phyloP scores from a whole-genome alignment of 2,113 vertebrate species.

The Choloepus hoffmanni region DNA sequence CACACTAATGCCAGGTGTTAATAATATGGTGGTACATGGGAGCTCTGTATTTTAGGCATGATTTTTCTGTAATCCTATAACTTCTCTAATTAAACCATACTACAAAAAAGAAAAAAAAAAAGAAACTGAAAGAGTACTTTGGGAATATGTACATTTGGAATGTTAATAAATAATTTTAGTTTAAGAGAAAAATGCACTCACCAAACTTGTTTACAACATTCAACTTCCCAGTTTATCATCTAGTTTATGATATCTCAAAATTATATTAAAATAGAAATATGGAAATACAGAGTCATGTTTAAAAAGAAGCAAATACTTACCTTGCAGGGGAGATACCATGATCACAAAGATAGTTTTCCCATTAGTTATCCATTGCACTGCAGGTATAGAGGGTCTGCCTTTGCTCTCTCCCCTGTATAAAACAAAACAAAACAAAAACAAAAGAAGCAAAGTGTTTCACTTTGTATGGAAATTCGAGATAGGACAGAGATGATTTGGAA shows the following conservation, averaged over 20 bases:
- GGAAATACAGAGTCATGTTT: constrained; percentile 4
- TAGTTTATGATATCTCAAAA: constrained; percentile 24
- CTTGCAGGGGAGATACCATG: no score
- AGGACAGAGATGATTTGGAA: neutral
- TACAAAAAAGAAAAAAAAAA: neutral
- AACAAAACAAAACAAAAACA: neutral
- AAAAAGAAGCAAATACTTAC: neutral
- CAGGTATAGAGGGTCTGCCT: no score
- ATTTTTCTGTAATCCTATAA: no score
- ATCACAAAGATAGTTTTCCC: no score
- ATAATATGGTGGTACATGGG: no score
- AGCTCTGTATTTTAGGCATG: no score
- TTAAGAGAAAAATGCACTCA: neutral
- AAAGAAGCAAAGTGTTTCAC: neutral
- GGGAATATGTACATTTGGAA: neutral
- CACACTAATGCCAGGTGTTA: no score
- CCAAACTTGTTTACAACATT: neutral
- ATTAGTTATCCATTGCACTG: no score
- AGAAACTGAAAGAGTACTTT: neutral
- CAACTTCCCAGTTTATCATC: neutral
- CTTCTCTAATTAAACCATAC: no score
- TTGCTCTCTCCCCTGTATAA: no score
- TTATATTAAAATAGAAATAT: neutral
- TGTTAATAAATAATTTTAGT: neutral
- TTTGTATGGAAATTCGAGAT: neutral